A percentile compares a stretch with the other conserved stretches of the same genome.
Conservation (phyloP, 2,797 vertebrate genomes). For the Schizopygopsis pylzovi region DNA sequence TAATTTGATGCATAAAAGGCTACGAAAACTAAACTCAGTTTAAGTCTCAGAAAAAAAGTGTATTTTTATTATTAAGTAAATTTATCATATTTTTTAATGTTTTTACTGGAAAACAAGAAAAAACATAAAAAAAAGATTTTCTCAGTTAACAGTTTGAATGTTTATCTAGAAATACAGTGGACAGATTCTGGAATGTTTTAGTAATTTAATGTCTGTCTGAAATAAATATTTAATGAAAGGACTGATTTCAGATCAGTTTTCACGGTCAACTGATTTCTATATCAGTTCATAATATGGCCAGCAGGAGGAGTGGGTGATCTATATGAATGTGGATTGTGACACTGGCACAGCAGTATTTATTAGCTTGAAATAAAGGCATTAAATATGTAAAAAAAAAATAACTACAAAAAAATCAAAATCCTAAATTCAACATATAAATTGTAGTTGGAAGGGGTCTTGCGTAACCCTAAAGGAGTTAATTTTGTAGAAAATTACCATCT, state of each 20-base stretch:
- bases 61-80: not conserved
- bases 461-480: not conserved
- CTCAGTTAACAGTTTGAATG: not conserved
- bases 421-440: not conserved
- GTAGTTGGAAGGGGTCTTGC: not conserved
- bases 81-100: not conserved
- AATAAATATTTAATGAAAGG: not conserved
- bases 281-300: conserved; percentile 32
- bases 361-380: not conserved
- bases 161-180: not conserved
- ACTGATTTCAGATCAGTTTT: conserved; percentile 20
- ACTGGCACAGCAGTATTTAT: not conserved
- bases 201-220: not conserved
- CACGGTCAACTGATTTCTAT: not conserved
- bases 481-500: not conserved
- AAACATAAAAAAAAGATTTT: not conserved
- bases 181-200: not conserved
- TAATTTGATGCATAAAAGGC: not conserved
- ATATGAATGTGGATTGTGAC: too few species aligned
- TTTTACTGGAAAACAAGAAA: not conserved
- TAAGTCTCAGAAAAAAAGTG: not conserved
- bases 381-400: not conserved
- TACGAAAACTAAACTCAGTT: not conserved
- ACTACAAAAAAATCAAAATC: not conserved
- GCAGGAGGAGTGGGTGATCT: conserved; percentile 51